Base-by-base conservation (phyloP, 2,888 invertebrate species). In the Eueremaeus valkanovi region DNA sequence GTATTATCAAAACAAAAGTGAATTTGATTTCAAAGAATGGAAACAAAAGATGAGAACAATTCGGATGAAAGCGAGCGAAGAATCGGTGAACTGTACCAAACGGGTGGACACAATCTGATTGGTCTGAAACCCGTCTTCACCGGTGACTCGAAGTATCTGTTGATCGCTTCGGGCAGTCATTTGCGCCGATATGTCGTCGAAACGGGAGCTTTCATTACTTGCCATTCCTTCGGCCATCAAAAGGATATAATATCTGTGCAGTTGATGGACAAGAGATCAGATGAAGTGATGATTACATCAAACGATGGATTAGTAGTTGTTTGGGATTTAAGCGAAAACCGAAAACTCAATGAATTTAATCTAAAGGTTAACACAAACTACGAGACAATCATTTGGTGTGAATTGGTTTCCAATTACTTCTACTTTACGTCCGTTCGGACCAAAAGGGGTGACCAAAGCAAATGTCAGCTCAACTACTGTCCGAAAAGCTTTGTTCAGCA, bases 181-280 rank as follows among this genome's bases (percentile, higher is more conserved):
- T 61, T 77, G 33, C 75, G 75, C 8, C 73, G 58, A 24, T 77
- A 75, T 73, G 40, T 72, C 5, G 31, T 70, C 51, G 63, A 42
- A 24, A 63, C 31, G 27, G 77, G 77, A 29, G 31, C 42, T 55
- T 75, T 72, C 51, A n/a, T 75, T 8, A 27, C 45, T 21, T 42
- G 45, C n/a, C 70, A 72, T 40, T 6, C 18, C 18, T 75, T 75
- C 3, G 75, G 70, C 11, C 49, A 49, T 31, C 0, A 68, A 36
- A 31, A 16, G 5, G 18, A 45, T 31, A 45, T 75, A 24, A 49
- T 75, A 11, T 40, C 75, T 6, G 24, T 75, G 16, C 75, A 75
- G 8, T 36, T 33, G 8, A 49, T 27, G 27, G n/a, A 21, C 24
- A 13, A 70, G 0, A 72, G 33, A 51, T 24, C 70, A 8, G 49